Conservation (phyloP, 1,140 invertebrate species). For the Gonioctena quinquepunctata region DNA sequence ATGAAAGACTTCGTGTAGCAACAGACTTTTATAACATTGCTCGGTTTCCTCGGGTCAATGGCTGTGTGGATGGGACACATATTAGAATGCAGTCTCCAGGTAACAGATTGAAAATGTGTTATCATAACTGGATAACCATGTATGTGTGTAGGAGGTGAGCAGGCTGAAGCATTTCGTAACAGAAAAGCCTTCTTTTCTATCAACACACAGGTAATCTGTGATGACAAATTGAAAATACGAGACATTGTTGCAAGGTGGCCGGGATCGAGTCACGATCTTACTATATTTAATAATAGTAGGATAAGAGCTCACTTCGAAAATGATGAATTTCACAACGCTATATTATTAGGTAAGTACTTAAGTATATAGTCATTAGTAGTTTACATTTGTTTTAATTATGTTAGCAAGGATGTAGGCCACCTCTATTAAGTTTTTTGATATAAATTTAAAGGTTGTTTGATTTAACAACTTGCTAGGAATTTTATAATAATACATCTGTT, state of each 20-base stretch:
- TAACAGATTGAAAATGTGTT: slow-evolving; percentile 1
- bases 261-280: slow-evolving; percentile 47
- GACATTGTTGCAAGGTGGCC: slow-evolving; percentile 53
- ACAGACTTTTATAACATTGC: slow-evolving; percentile 16
- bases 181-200: slow-evolving; percentile 53
- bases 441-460: not conserved
- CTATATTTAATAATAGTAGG: slow-evolving; percentile 45
- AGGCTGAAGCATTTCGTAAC: slow-evolving; percentile 51
- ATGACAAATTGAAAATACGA: slow-evolving; percentile 39
- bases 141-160: slow-evolving; percentile 29
- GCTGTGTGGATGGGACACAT: slow-evolving; percentile 32
- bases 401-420: not conserved
- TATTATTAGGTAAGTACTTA: slow-evolving; percentile 7
- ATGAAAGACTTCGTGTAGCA: not conserved
- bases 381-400: not conserved
- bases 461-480: slow-evolving; percentile 12
- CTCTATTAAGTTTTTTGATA: not conserved
- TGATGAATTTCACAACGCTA: slow-evolving; percentile 6
- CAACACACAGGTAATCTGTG: slow-evolving; percentile 51
- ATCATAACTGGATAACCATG: not conserved
- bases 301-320: slow-evolving; percentile 1
- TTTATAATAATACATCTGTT: too few species aligned
- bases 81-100: slow-evolving; percentile 30
- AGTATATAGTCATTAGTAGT: not conserved
- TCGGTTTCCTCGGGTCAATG: slow-evolving; percentile 22